phyloP scores from a whole-genome alignment of 2,797 vertebrate species.

The Lepilemur ruficaudatus region DNA sequence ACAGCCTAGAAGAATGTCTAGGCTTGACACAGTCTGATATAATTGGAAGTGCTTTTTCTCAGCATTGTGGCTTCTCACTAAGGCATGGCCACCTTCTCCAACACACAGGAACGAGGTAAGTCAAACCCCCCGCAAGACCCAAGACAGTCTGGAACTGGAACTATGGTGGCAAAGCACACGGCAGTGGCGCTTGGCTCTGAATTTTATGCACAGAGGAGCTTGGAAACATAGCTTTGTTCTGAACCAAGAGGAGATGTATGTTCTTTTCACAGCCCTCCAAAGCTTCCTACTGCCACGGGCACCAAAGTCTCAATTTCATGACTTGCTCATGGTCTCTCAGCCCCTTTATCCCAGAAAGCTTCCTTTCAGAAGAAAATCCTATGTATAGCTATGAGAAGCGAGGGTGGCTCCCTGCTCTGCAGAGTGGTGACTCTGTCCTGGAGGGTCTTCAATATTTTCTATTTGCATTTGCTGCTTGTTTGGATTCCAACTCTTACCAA shows the following conservation, averaged over 20 bases:
- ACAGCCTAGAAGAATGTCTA: neutral
- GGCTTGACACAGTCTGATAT: neutral
- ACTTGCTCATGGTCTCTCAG: rapidly evolving
- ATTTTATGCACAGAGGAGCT: neutral
- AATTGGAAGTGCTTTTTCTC: neutral
- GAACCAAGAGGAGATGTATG: neutral
- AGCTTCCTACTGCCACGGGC: rapidly evolving
- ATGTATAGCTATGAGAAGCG: rapidly evolving
- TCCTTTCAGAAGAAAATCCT: neutral
- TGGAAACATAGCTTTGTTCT: neutral
- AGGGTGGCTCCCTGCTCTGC: rapidly evolving
- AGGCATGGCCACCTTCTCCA: neutral
- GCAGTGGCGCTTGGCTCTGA: neutral
- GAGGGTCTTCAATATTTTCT: rapidly evolving
- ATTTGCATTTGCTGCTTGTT: rapidly evolving
- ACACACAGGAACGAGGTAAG: rapidly evolving
- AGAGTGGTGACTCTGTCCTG: neutral
- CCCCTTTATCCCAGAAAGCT: neutral
- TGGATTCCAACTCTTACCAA: neutral
- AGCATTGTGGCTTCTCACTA: rapidly evolving
- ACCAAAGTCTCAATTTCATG: neutral
- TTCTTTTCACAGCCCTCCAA: neutral
- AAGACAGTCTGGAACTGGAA: neutral
- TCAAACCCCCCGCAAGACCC: neutral
- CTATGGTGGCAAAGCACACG: neutral